A percentile compares a stretch with the other conserved stretches of the same genome.
These are phyloP conservation scores for Orycteropus afer DNA, from an alignment of 2,113 vertebrate species.

Conservation along the genomic window DNA sequence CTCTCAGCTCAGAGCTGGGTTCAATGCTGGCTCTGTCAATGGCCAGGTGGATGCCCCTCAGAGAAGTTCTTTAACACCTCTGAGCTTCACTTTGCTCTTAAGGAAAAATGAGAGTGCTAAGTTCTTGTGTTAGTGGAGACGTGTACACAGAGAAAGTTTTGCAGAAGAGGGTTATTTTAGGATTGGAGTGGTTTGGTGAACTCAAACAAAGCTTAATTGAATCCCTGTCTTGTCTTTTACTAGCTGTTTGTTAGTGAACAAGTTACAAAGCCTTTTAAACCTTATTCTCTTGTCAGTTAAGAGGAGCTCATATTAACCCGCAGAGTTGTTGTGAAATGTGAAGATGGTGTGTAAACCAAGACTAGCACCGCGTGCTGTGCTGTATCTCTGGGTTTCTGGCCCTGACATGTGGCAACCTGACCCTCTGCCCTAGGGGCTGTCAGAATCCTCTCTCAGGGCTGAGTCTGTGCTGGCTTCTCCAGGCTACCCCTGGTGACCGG, in stretches of 20 bases:
- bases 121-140: background rate
- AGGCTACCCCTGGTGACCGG: accelerated
- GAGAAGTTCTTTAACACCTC: background rate
- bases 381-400: background rate
- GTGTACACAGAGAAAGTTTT: background rate
- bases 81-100: background rate
- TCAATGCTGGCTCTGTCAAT: background rate
- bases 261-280: background rate
- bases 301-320: background rate
- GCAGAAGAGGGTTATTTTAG: background rate
- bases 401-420: background rate
- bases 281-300: background rate
- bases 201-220: background rate
- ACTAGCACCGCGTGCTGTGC: accelerated
- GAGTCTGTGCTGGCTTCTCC: background rate
- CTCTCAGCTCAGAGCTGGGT: background rate
- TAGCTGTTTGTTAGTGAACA: background rate
- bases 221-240: background rate
- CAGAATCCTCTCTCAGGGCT: background rate
- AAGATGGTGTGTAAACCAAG: accelerated
- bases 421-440: background rate
- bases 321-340: background rate
- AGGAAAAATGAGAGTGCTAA: background rate
- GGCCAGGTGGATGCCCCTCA: background rate
- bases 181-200: background rate